A percentile compares a stretch with the other conserved stretches of the same genome.
phyloP scores from a whole-genome alignment of 2,888 invertebrate genomes.

The Euproctis similis region DNA sequence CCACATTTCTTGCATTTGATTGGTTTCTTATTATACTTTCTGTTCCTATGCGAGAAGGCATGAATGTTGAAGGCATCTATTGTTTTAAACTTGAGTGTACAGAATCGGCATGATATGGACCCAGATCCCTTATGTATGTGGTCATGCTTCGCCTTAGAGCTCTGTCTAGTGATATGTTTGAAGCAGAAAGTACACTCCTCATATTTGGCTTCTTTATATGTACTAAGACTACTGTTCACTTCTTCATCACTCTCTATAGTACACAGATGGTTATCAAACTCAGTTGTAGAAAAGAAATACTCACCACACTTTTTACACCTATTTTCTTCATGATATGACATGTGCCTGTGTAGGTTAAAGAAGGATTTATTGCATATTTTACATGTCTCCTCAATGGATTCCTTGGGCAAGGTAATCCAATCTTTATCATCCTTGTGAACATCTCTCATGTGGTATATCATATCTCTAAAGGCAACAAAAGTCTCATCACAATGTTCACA shows the following conservation, averaged over 20 bases:
- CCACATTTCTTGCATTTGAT: slow-evolving; percentile 60
- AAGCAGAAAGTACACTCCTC: slow-evolving; percentile 69
- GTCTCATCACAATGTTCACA: slow-evolving; percentile 73
- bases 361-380: slow-evolving; percentile 61
- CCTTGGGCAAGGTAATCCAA: slow-evolving; percentile 63
- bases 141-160: slow-evolving; percentile 50
- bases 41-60: slow-evolving; percentile 62
- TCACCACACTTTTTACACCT: slow-evolving; percentile 66
- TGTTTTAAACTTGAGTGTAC: slow-evolving; percentile 63
- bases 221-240: slow-evolving; percentile 19
- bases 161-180: slow-evolving; percentile 55
- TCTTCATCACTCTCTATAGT: slow-evolving; percentile 65
- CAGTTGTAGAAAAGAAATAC: slow-evolving; percentile 57
- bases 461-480: slow-evolving; percentile 70
- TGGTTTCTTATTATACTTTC: slow-evolving; percentile 63
- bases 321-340: slow-evolving; percentile 65
- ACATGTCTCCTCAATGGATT: slow-evolving; percentile 56
- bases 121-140: slow-evolving; percentile 58
- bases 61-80: slow-evolving; percentile 68
- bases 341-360: slow-evolving; percentile 59
- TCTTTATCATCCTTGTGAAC: slow-evolving; percentile 63
- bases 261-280: slow-evolving; percentile 63
- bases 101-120: slow-evolving; percentile 67
- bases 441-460: slow-evolving; percentile 68
- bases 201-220: slow-evolving; percentile 34